Evolutionary conservation across 2,888 invertebrate species (phyloP), one percentile per base, ranked within the genome.

Genomic region (Hemithea aestivaria): DNA sequence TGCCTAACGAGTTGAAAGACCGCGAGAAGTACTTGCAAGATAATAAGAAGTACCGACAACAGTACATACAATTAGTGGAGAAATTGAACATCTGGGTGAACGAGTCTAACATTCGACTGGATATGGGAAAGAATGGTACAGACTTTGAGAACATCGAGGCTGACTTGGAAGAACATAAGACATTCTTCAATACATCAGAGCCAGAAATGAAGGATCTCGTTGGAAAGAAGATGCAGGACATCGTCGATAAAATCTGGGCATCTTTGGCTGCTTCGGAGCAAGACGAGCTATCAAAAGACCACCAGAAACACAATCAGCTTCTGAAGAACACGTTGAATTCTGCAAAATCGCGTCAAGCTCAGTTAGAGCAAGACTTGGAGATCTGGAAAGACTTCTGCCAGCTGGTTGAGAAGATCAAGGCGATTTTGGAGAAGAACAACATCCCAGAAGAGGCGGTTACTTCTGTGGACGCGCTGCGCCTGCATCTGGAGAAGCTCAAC

Each of bases 201-300:
- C 88, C 91, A 0, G 89, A 91, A 10, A 93, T 95, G 66, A 91
- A 93, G 41, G 94, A 94, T 62, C 82, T 96, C 49, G 93, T 96
- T 3, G 92, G 94, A 1, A 93, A 94, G 50, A 91, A 92, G 41
- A 94, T 96, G 66, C 94, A 95, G 61, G 93, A 93, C 43, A 91
- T 93, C 1, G 94, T 95, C 0, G 95, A 96, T 58, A 94, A 94
- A 61, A 95, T 96, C 38, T 95, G 95, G 94, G 93, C 96, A 0
- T 96, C 96, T 1, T 76, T 96, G 20, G 92, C 91, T 12, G 89
- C 92, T 5, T 89, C 91, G 10, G 95, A 96, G 60, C 95, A 96
- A 57, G 94, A 95, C 51, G 94, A 94, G 57, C 74, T 97, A 7
- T 93, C 94, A 7, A 90, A 92, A 16, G 94, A 95, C 56, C 92